Evolutionary conservation across 2,888 invertebrate genomes (phyloP).

Genomic region (Operophtera brumata): DNA sequence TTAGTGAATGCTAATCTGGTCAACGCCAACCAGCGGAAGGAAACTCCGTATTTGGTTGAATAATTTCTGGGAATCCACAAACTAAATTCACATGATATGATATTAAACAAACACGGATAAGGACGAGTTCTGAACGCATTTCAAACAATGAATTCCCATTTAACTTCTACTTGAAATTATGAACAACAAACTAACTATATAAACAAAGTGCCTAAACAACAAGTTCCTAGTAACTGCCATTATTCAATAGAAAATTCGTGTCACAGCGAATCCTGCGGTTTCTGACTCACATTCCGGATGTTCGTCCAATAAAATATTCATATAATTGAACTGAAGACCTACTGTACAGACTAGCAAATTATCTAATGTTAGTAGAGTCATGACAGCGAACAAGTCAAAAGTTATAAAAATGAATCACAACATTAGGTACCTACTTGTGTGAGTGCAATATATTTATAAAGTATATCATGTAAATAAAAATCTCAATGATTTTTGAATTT

Average conservation of each 20-base stretch:
- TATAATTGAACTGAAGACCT: background rate
- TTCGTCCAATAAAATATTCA: background rate
- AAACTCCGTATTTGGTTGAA: constrained; percentile 37
- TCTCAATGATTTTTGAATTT: no score
- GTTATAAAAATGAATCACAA: no score
- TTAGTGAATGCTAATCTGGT: constrained; percentile 40
- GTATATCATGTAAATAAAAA: no score
- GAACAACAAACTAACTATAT: background rate
- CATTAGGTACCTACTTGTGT: no score
- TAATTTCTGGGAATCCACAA: constrained; percentile 41
- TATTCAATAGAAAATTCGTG: background rate
- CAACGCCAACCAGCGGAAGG: constrained; percentile 43
- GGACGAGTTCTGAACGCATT: no score
- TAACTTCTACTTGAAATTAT: no score
- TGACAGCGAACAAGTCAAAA: no score
- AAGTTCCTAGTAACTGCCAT: background rate
- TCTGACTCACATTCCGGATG: constrained; percentile 7
- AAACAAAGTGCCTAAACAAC: constrained; percentile 1
- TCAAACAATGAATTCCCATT: no score
- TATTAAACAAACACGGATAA: no score
- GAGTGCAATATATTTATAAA: no score
- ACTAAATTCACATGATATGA: constrained; percentile 13
- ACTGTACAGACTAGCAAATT: no score
- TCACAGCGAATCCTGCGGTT: constrained; percentile 6
- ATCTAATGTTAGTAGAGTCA: no score